Base-by-base conservation (phyloP, 2,113 vertebrate species). In the Albula glossodonta region DNA sequence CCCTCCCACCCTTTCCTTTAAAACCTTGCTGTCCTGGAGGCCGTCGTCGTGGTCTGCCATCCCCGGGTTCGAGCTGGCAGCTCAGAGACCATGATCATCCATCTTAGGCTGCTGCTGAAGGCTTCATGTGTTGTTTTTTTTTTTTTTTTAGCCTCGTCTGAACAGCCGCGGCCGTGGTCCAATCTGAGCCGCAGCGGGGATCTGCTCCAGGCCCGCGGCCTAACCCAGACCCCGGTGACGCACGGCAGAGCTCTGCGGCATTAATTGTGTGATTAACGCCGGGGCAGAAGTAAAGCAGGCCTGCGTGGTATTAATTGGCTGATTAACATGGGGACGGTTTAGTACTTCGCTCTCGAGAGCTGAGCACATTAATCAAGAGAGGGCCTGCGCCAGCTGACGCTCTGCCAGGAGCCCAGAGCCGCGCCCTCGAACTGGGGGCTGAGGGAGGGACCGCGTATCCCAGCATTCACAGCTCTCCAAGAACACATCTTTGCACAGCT, bases 301-400 rank as follows among this genome's bases (percentile, higher is more conserved):
- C 89, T 80, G 90, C 90, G 84, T 87, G 22, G 87, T 93, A 91
- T 92, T 95, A 94, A 95, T 95, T 94, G 92, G 92, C 92, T 93
- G 92, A 94, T 95, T 95, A 94, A 91, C 94, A 94, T 92, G 90
- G 91, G 90, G 90, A 92, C 91, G 88, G 93, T 94, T 95, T 93
- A 93, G 93, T 91, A 88, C 93, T 92, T 92, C 93, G 91, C 91
- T 90, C 92, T 91, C 91, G 91, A 88, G 87, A 87, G 88, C 91
- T 90, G 91, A 22, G 87, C 80, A 90, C 91, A 92, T 94, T 94
- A 93, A 93, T 94, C 93, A 93, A 84, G 89, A 70, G 41, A 1
- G 77, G 57, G 53, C 63, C 90, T 0, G 51, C 90, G 92, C 94
- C 94, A 94, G 90, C 91, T 94, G 93, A 94, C 89, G 66, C 0